Percentiles rank a stretch among this genome's conserved stretches.
Evolutionary conservation across 2,797 vertebrate species (phyloP).

Genomic region (Poecilia velifera): DNA sequence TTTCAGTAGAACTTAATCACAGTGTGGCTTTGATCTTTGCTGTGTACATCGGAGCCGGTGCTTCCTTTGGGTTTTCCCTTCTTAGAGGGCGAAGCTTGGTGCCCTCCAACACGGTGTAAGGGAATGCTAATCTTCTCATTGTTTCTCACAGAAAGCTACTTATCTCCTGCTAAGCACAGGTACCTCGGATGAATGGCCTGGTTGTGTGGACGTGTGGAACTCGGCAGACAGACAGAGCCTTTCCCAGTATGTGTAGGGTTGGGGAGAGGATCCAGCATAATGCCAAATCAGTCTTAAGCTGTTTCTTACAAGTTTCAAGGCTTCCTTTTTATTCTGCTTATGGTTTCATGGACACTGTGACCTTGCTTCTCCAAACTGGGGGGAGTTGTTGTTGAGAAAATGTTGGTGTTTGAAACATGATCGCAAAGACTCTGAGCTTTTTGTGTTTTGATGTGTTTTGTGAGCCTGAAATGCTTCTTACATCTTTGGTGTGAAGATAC

Average conservation of each 20-base stretch:
- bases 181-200: constrained; percentile 85
- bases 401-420: constrained; percentile 78
- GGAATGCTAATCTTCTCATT: constrained; percentile 84
- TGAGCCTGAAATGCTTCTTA: constrained; percentile 55
- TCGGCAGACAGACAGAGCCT: constrained; percentile 75
- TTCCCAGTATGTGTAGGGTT: constrained; percentile 82
- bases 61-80: constrained; percentile 59
- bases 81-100: constrained; percentile 68
- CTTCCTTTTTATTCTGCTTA: constrained; percentile 30
- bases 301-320: constrained; percentile 59
- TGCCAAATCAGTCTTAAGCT: constrained; percentile 77
- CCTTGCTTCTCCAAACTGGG: constrained; percentile 36
- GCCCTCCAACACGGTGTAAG: constrained; percentile 76
- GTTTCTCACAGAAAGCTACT: constrained; percentile 82
- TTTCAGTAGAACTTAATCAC: constrained; percentile 54
- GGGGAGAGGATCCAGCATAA: constrained; percentile 77
- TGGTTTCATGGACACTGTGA: constrained; percentile 59
- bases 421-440: constrained; percentile 73
- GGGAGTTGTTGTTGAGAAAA: constrained; percentile 72
- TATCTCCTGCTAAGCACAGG: constrained; percentile 82
- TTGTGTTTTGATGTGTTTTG: constrained; percentile 72
- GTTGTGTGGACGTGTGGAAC: constrained; percentile 86
- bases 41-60: constrained; percentile 39
- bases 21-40: constrained; percentile 62
- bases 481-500: neutral